phyloP scores from a whole-genome alignment of 2,888 invertebrate genomes.

The Lasioglossum leucozonium region DNA sequence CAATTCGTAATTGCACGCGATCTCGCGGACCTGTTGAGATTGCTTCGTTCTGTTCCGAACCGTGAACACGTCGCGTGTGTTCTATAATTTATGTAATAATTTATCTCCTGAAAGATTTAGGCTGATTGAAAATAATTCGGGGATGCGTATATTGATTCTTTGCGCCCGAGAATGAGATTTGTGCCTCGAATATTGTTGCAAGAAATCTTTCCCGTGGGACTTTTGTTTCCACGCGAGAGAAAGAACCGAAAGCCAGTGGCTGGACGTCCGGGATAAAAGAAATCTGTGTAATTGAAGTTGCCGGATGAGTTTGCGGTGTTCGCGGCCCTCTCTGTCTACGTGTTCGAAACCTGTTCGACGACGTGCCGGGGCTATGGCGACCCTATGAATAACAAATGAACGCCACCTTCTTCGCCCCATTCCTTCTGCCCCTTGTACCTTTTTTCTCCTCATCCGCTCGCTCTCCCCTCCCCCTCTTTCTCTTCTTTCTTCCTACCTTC shows the following conservation, averaged over 20 bases:
- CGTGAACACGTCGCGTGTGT: background rate
- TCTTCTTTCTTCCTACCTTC: background rate
- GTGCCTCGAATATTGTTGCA: no score
- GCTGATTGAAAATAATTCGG: no score
- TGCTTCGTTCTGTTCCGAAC: background rate
- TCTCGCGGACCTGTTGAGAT: background rate
- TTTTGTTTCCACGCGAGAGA: background rate
- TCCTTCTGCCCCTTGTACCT: background rate
- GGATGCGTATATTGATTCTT: background rate
- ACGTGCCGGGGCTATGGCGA: conserved; percentile 63
- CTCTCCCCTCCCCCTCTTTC: background rate
- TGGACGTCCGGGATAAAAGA: conserved; percentile 41
- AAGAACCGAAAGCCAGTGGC: background rate
- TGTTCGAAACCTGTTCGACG: conserved; percentile 65
- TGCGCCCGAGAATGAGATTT: background rate
- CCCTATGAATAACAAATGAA: conserved; percentile 73
- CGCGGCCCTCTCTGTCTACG: conserved; percentile 43
- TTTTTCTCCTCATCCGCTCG: background rate
- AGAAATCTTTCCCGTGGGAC: background rate
- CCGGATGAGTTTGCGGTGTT: conserved; percentile 42
- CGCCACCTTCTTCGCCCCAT: conserved; percentile 37
- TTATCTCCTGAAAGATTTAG: no score
- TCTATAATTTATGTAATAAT: no score
- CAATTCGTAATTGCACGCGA: conserved; percentile 15
- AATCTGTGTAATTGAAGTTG: conserved; percentile 61